phyloP scores from a whole-genome alignment of 2,888 invertebrate species.

The Athetis lepigone region DNA sequence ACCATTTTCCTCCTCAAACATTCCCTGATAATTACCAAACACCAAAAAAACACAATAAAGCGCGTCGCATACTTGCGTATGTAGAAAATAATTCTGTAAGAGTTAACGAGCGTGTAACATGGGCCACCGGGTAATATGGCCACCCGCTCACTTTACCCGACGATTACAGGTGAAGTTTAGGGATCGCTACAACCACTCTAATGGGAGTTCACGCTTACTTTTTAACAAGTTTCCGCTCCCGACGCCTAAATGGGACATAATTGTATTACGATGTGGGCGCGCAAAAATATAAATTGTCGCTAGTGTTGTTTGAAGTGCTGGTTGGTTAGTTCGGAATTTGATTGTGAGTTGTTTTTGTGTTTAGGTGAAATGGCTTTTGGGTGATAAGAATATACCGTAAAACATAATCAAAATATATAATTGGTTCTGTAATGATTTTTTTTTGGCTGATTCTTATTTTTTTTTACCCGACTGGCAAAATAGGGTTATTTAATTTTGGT shows the following conservation, averaged over 20 bases:
- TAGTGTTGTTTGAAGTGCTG: conserved; percentile 8
- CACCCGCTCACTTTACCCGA: conserved; percentile 49
- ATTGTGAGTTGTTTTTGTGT: not conserved
- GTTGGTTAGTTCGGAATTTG: conserved; percentile 34
- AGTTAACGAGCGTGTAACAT: conserved; percentile 66
- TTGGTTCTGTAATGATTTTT: no score
- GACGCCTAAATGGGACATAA: conserved; percentile 68
- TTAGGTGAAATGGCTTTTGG: not conserved
- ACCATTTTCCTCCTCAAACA: not conserved
- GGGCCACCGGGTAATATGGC: conserved; percentile 41
- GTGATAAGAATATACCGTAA: not conserved
- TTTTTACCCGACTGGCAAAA: no score
- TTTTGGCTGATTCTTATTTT: no score
- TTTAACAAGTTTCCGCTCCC: conserved; percentile 82
- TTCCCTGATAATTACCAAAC: conserved; percentile 14
- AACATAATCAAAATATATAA: no score
- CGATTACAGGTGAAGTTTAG: conserved; percentile 77
- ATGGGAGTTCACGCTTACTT: conserved; percentile 84
- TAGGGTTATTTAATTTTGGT: no score
- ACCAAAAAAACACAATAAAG: conserved; percentile 1
- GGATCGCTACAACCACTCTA: conserved; percentile 72
- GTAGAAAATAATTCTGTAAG: conserved; percentile 61
- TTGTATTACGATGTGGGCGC: conserved; percentile 64
- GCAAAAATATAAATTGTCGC: conserved; percentile 43
- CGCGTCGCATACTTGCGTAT: conserved; percentile 33